These are phyloP conservation scores for Drosophila ogumai DNA, from an alignment of 1,140 invertebrate genomes.

Conservation along the genomic window DNA sequence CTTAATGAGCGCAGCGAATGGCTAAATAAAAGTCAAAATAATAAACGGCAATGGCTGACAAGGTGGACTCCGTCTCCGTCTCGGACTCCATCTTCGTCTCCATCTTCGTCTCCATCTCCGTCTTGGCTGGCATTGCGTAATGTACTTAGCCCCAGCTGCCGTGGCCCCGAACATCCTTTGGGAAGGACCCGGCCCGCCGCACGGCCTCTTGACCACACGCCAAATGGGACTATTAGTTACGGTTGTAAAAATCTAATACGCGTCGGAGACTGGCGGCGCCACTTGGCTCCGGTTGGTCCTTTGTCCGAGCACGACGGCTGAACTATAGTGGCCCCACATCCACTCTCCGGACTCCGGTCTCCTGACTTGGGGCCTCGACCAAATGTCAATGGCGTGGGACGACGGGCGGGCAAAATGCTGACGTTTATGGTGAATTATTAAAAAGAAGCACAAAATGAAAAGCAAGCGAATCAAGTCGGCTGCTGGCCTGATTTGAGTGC, in stretches of 20 bases:
- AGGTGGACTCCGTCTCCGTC: constrained; percentile 56
- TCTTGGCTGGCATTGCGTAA: constrained; percentile 60
- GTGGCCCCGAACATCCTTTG: constrained; percentile 40
- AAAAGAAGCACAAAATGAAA: constrained; percentile 77
- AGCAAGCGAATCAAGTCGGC: constrained; percentile 59
- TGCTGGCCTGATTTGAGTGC: constrained; percentile 61
- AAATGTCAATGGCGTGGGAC: constrained; percentile 54
- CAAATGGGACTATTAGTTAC: constrained; percentile 84
- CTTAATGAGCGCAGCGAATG: constrained; percentile 82
- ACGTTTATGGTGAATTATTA: constrained; percentile 83
- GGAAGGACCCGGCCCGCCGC: constrained; percentile 22
- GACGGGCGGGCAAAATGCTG: constrained; percentile 55
- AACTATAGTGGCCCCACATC: constrained; percentile 37
- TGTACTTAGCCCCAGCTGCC: constrained; percentile 77
- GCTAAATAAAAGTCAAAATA: constrained; percentile 84
- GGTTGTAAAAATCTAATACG: constrained; percentile 84
- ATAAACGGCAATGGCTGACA: constrained; percentile 83
- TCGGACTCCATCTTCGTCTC: not conserved
- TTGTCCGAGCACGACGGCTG: constrained; percentile 15
- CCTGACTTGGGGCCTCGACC: not conserved
- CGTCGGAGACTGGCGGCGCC: constrained; percentile 68
- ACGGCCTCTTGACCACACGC: constrained; percentile 72
- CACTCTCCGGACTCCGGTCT: not conserved
- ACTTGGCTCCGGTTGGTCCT: constrained; percentile 43
- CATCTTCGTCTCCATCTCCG: not conserved